These are phyloP conservation scores for Pterobdella sp. DNA, from an alignment of 2,888 invertebrate species.

Conservation along the genomic window DNA sequence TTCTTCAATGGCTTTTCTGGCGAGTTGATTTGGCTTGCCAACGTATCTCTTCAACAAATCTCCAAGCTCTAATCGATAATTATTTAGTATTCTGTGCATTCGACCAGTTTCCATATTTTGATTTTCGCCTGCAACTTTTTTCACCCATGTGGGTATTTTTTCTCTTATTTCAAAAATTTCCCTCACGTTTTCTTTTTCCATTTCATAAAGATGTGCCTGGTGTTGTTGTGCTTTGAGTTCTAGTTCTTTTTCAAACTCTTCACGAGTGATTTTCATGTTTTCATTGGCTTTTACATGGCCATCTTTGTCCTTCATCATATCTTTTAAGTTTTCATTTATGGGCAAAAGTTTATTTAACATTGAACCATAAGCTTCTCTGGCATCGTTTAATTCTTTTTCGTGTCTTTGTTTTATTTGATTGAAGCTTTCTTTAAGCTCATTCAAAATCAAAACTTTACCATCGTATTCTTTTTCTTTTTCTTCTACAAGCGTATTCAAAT, in stretches of 20 bases:
- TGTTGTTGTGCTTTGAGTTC: slow-evolving; percentile 18
- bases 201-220: slow-evolving; percentile 22
- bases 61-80: slow-evolving; percentile 20
- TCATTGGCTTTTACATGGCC: background rate
- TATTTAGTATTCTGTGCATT: slow-evolving; percentile 21
- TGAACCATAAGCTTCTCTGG: slow-evolving; percentile 7
- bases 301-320: background rate
- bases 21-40: slow-evolving; percentile 24
- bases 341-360: slow-evolving; percentile 11
- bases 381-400: slow-evolving; percentile 7
- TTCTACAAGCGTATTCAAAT: slow-evolving; percentile 18
- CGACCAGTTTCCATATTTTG: slow-evolving; percentile 11
- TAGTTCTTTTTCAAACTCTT: slow-evolving; percentile 5
- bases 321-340: slow-evolving; percentile 19
- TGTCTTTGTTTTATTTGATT: background rate
- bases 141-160: slow-evolving; percentile 24
- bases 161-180: slow-evolving; percentile 26
- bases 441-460: background rate
- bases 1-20: slow-evolving; percentile 23
- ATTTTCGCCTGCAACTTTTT: slow-evolving; percentile 24
- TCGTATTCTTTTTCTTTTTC: slow-evolving; percentile 18
- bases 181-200: slow-evolving; percentile 27
- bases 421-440: background rate
- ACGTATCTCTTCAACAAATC: slow-evolving; percentile 24
- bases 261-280: background rate